Evolutionary conservation across 2,113 vertebrate genomes (phyloP).

Genomic region (Spermophilus dauricus): DNA sequence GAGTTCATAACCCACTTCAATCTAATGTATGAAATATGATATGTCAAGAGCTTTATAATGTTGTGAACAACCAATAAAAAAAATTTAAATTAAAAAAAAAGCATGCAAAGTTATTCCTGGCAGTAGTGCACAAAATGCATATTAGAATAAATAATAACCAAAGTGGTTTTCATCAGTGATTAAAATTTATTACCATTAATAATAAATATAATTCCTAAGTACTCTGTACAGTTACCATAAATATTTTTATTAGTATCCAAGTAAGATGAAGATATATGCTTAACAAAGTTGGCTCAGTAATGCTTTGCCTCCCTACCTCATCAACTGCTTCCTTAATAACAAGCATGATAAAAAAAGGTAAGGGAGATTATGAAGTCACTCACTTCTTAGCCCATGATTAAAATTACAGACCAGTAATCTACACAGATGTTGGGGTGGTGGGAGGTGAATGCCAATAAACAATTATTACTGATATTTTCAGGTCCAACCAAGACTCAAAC

Average conservation of each 20-base stretch:
- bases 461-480: neutral
- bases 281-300: neutral
- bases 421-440: neutral
- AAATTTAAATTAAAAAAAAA: too few species aligned
- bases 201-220: constrained; percentile 52
- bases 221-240: constrained; percentile 52
- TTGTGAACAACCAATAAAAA: too few species aligned
- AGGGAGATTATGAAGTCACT: neutral
- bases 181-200: constrained; percentile 49
- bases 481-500: neutral
- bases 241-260: constrained; percentile 30
- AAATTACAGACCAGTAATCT: neutral
- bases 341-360: neutral
- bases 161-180: constrained; percentile 63
- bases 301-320: neutral
- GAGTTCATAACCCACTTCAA: too few species aligned
- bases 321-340: neutral
- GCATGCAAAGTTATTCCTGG: constrained; percentile 29
- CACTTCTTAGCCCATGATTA: neutral
- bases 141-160: constrained; percentile 58
- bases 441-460: neutral
- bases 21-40: too few species aligned
- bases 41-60: too few species aligned
- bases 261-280: neutral
- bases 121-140: neutral